Evolutionary conservation across 2,113 vertebrate genomes (phyloP).

Genomic region (Epinephelus lanceolatus): DNA sequence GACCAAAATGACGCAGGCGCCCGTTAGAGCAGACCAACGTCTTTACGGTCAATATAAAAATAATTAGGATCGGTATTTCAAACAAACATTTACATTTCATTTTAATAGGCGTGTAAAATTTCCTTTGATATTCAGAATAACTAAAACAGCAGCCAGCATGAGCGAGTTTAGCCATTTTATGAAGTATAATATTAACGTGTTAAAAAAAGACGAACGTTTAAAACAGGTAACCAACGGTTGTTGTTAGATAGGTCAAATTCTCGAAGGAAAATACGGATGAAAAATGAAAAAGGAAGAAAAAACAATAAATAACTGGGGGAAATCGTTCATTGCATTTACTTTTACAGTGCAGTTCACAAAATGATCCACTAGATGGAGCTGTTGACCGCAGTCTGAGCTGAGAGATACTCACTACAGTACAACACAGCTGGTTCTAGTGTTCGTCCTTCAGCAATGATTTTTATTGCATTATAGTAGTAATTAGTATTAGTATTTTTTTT

Average conservation of each 20-base stretch:
- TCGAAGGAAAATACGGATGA: too few species aligned
- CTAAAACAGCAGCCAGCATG: neutral
- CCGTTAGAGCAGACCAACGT: neutral
- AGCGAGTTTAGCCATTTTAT: neutral
- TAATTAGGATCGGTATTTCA: neutral
- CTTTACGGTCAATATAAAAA: neutral
- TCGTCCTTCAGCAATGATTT: neutral
- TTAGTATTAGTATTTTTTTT: neutral
- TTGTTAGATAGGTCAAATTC: neutral
- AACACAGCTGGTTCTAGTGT: neutral
- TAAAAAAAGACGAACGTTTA: too few species aligned
- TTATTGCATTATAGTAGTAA: neutral
- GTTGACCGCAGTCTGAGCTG: neutral
- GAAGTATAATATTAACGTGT: neutral
- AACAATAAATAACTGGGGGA: neutral
- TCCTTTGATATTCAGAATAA: neutral
- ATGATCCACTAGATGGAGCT: slow-evolving; percentile 50
- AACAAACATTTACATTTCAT: neutral
- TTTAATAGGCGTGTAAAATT: neutral
- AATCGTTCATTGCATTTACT: neutral
- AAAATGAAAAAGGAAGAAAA: neutral
- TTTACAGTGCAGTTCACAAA: slow-evolving; percentile 7
- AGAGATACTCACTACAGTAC: neutral
- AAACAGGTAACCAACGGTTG: neutral
- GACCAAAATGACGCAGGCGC: too few species aligned